These are phyloP conservation scores for Scolanthus callimorphus DNA, from an alignment of 92 coral and sea anemone genomes.

Conservation along the genomic window DNA sequence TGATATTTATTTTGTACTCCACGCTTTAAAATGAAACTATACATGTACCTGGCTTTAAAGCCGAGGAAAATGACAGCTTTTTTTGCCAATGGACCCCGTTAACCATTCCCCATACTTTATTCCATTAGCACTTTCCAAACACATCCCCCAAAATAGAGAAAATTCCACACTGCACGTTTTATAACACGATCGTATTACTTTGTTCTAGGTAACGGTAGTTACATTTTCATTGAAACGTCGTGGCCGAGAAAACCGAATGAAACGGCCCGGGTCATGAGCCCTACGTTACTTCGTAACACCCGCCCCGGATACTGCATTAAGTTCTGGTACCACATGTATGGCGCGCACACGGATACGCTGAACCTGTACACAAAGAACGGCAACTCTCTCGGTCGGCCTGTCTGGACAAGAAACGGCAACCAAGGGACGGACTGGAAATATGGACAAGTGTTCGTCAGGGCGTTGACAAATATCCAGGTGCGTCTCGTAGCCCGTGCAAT, in stretches of 20 bases:
- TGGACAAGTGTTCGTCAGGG: constrained; percentile 68
- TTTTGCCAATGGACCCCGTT: too few relatives aligned
- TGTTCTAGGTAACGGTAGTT: constrained; percentile 68
- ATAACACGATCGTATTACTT: too few relatives aligned
- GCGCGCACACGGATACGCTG: constrained; percentile 66
- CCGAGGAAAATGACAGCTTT: too few relatives aligned
- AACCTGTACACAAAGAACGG: constrained; percentile 59
- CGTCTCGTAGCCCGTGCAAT: too few relatives aligned
- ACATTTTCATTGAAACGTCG: constrained; percentile 76
- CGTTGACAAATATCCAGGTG: constrained; percentile 47
- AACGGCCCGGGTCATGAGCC: constrained; percentile 81
- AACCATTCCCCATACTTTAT: too few relatives aligned
- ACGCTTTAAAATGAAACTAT: too few relatives aligned
- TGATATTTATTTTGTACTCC: too few relatives aligned
- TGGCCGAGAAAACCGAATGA: constrained; percentile 76
- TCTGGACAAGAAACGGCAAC: constrained; percentile 72
- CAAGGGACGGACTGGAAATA: constrained; percentile 82
- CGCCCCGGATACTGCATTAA: constrained; percentile 85
- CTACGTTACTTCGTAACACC: constrained; percentile 42
- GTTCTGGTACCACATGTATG: constrained; percentile 98
- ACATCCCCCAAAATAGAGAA: too few relatives aligned
- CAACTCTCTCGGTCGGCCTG: constrained; percentile 37
- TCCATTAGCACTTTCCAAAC: too few relatives aligned
- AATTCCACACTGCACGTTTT: too few relatives aligned
- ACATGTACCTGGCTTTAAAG: too few relatives aligned